Percentiles rank a stretch among this genome's conserved stretches.
Conservation (phyloP, 2,888 invertebrate species). For the Polymixis flavicincta region DNA sequence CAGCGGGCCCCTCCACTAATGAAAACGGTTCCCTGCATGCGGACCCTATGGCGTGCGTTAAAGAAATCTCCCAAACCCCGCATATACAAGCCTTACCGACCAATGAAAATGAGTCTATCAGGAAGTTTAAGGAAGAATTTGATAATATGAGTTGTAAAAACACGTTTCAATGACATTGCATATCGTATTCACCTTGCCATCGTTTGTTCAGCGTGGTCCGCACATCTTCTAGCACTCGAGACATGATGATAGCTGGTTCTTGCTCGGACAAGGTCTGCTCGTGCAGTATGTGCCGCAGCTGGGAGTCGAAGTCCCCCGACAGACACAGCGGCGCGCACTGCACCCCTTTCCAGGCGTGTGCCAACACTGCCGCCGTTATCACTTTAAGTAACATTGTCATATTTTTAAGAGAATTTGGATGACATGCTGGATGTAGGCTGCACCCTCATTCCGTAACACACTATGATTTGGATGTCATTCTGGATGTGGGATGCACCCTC, state of each 20-base stretch:
- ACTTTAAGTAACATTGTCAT: conserved; percentile 4
- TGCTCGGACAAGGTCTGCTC: neutral
- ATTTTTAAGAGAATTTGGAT: no score
- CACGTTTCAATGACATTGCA: neutral
- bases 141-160: neutral
- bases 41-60: neutral
- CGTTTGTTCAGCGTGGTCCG: conserved; percentile 11
- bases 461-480: no score
- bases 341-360: neutral
- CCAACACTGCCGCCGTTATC: neutral
- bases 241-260: neutral
- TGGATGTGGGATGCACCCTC: no score
- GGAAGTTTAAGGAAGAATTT: neutral
- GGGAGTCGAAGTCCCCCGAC: conserved; percentile 33
- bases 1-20: neutral
- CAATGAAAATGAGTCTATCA: neutral
- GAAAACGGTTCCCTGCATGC: neutral
- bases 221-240: conserved; percentile 10
- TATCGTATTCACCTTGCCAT: conserved; percentile 26
- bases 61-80: neutral
- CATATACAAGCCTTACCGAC: no score
- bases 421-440: no score
- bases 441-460: no score
- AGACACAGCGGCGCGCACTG: conserved; percentile 9
- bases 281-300: conserved; percentile 21